Conservation (phyloP, 2,888 invertebrate genomes). For the Ophonus ardosiacus region DNA sequence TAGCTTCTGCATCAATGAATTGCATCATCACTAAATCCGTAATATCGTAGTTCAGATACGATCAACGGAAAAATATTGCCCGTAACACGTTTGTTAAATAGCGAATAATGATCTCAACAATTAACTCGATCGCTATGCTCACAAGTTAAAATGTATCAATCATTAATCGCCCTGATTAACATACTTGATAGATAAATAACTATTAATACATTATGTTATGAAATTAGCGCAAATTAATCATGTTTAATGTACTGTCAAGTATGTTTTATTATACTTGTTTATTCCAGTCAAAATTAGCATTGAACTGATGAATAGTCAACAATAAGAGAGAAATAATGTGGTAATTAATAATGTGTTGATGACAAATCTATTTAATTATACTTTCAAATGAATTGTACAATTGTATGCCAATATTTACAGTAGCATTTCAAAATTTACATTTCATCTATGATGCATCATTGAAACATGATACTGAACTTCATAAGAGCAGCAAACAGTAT, state of each 20-base stretch:
- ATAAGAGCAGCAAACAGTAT: neutral
- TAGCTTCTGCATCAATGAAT: too few relatives aligned
- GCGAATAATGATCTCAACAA: too few relatives aligned
- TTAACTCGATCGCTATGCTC: too few relatives aligned
- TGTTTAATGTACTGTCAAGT: neutral
- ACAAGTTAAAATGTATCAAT: too few relatives aligned
- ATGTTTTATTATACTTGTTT: neutral
- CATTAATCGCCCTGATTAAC: too few relatives aligned
- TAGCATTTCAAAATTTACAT: neutral
- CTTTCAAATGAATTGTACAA: neutral
- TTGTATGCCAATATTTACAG: neutral
- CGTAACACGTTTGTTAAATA: too few relatives aligned
- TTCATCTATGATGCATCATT: neutral
- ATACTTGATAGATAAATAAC: too few relatives aligned
- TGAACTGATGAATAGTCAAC: neutral
- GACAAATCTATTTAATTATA: conserved; percentile 29
- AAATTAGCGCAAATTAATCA: neutral
- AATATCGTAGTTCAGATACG: too few relatives aligned
- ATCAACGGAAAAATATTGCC: too few relatives aligned
- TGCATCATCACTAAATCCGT: too few relatives aligned
- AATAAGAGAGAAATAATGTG: conserved; percentile 7
- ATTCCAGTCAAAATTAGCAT: neutral
- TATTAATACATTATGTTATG: too few relatives aligned
- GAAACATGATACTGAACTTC: neutral
- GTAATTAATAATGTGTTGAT: neutral